These are phyloP conservation scores for Aethes cnicana DNA, from an alignment of 2,888 invertebrate genomes.

Conservation along the genomic window DNA sequence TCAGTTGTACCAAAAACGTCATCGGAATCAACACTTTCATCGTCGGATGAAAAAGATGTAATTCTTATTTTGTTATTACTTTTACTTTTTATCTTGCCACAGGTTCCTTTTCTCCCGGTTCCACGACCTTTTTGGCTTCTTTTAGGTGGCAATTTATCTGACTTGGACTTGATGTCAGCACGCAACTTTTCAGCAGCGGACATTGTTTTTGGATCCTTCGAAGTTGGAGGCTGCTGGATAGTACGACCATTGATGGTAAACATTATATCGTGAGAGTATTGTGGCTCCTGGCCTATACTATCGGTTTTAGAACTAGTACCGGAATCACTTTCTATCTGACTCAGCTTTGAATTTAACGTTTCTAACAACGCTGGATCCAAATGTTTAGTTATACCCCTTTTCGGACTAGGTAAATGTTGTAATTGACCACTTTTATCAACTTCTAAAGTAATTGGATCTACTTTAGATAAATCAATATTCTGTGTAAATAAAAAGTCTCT, in stretches of 20 bases:
- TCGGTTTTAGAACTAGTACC: slow-evolving; percentile 89
- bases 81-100: slow-evolving; percentile 83
- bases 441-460: slow-evolving; percentile 87
- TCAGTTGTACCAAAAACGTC: slow-evolving; percentile 90
- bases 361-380: slow-evolving; percentile 87
- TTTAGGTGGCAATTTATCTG: slow-evolving; percentile 85
- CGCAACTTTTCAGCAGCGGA: slow-evolving; percentile 75
- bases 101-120: slow-evolving; percentile 80
- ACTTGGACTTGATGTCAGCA: slow-evolving; percentile 79
- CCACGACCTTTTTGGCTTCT: slow-evolving; percentile 84
- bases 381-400: slow-evolving; percentile 86
- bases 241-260: slow-evolving; percentile 76
- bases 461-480: slow-evolving; percentile 88
- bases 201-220: slow-evolving; percentile 70
- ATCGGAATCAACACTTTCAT: slow-evolving; percentile 89
- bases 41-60: slow-evolving; percentile 89
- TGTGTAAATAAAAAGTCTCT: slow-evolving; percentile 87
- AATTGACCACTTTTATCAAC: slow-evolving; percentile 85
- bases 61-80: slow-evolving; percentile 87
- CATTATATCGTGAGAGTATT: slow-evolving; percentile 79
- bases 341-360: slow-evolving; percentile 87
- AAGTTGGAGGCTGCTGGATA: slow-evolving; percentile 64
- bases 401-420: slow-evolving; percentile 86
- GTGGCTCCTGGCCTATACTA: slow-evolving; percentile 83
- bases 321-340: slow-evolving; percentile 89